Base-by-base conservation (phyloP, 1,140 invertebrate genomes). In the Ladona fulva region DNA sequence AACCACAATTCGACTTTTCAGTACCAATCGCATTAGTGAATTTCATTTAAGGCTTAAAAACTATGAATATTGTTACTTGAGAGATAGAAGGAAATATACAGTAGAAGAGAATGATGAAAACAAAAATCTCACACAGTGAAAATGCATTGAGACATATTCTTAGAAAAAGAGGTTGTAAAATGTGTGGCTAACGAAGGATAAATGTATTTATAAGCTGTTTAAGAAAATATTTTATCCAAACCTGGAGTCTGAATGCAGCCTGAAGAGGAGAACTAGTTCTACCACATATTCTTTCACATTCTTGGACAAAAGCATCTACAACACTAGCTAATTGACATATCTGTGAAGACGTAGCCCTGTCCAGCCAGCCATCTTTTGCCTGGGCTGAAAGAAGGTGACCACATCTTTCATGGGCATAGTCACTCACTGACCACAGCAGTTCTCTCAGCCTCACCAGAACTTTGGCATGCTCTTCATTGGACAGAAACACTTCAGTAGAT, bases 401-500 rank as follows among this genome's bases (percentile, higher is more conserved):
- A 86, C 95, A 92, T 80, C 93, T 87, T 83, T 97, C 95, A 85
- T 97, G 94, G 80, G 95, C 95, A 85, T 96, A 96, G 86, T 98
- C 93, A 84, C 94, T 96, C 25, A 96, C 88, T 6, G 91, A 90
- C 76, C 87, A 88, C 1, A 97, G 86, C 82, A 96, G 88, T 79
- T 95, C 92, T 79, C 89, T 89, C 74, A 98, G 85, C 83, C 92
- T 92, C 5, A 85, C 86, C 25, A 87, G 88, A 12, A 96, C 88
- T 77, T 89, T 88, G 29, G 83, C 82, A 80, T 93, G 88, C 80
- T 97, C 94, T 76, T 89, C 90, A 16, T 88, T 84, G 8, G 89
- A 89, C 76, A 96, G 88, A 82, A 93, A 89, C 77, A 89, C 89
- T 82, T 95, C 93, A n/a, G 83, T 78, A 0, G 85, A 81, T 78